phyloP scores from a whole-genome alignment of 2,797 vertebrate species.

The Coreius guichenoti region DNA sequence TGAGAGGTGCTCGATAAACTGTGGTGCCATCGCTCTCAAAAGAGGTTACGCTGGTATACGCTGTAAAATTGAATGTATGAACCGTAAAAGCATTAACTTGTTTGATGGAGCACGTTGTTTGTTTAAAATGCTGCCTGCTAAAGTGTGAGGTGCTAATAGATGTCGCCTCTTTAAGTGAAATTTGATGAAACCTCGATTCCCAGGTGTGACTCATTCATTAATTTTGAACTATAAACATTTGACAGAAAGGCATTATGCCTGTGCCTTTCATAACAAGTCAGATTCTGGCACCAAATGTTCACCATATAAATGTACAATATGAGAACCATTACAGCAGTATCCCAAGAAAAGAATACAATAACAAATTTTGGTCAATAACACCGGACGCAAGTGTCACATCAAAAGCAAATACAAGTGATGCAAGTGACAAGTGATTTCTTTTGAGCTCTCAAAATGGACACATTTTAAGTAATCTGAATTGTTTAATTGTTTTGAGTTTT shows the following conservation, averaged over 20 bases:
- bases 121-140: conserved; percentile 45
- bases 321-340: not conserved
- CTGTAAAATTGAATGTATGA: conserved; percentile 54
- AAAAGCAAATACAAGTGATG: not conserved
- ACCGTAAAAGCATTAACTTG: conserved; percentile 55
- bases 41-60: conserved; percentile 49
- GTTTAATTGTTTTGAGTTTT: too few relatives aligned
- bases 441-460: too few relatives aligned
- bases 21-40: conserved; percentile 43
- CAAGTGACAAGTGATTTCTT: too few relatives aligned
- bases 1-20: conserved; percentile 66
- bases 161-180: conserved; percentile 58
- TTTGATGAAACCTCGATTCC: conserved; percentile 61
- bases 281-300: not conserved
- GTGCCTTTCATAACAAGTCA: conserved; percentile 31
- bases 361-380: not conserved
- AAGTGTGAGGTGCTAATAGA: conserved; percentile 55
- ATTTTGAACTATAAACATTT: conserved; percentile 58
- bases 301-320: not conserved
- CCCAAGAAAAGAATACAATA: not conserved
- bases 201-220: conserved; percentile 58
- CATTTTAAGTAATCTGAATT: too few relatives aligned
- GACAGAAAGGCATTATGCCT: conserved; percentile 48
- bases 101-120: conserved; percentile 57
- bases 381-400: not conserved